Evolutionary conservation across 2,888 invertebrate species (phyloP).

Genomic region (Agrypnus murinus): DNA sequence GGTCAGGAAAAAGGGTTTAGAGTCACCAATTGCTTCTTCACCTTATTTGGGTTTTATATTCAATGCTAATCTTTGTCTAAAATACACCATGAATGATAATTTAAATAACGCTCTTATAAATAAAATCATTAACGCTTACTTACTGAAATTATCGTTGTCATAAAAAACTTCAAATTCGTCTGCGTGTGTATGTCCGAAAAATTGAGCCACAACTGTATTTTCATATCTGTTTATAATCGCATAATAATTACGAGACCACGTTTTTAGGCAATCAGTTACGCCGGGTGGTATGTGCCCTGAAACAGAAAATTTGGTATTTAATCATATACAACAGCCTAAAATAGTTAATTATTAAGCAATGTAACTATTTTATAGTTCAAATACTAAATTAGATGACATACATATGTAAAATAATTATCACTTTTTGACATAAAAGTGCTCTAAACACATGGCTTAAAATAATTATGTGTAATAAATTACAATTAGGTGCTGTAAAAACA

Average conservation of each 20-base stretch:
- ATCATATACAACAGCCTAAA: not conserved
- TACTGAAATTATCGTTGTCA: slow-evolving; percentile 84
- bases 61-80: no score
- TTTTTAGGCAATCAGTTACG: slow-evolving; percentile 91
- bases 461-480: no score
- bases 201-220: slow-evolving; percentile 91
- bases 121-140: no score
- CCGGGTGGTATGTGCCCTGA: slow-evolving; percentile 95
- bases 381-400: not conserved
- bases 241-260: slow-evolving; percentile 96
- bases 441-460: no score
- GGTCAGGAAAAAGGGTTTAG: no score
- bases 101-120: no score
- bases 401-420: not conserved
- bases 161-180: slow-evolving; percentile 97
- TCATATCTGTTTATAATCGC: slow-evolving; percentile 91
- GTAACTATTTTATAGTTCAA: not conserved
- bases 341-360: not conserved
- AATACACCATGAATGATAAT: no score
- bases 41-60: no score
- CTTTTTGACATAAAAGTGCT: no score
- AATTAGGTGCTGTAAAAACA: no score
- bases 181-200: slow-evolving; percentile 94
- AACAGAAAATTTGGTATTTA: slow-evolving; percentile 34
- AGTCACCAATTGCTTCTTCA: no score